phyloP scores from a whole-genome alignment of 1,140 invertebrate genomes.

The Conus betulinus region DNA sequence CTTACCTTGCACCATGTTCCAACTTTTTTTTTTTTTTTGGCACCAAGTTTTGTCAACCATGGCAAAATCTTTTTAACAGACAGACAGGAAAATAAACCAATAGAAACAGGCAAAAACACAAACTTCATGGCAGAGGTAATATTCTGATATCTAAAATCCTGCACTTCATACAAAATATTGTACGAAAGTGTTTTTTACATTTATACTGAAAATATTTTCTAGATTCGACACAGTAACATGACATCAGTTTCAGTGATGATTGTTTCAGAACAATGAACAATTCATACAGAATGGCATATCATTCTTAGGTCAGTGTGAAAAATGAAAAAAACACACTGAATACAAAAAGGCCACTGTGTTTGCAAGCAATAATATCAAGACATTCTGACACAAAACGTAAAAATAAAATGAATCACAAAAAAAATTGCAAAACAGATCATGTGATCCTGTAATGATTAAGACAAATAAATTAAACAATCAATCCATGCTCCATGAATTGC shows the following conservation, averaged over 20 bases:
- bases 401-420: neutral
- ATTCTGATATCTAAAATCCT: too few relatives aligned
- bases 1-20: too few relatives aligned
- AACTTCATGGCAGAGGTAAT: too few relatives aligned
- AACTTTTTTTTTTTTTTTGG: too few relatives aligned
- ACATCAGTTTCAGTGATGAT: neutral
- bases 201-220: neutral
- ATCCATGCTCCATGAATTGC: neutral
- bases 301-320: neutral
- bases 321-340: conserved; percentile 7
- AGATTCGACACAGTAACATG: neutral
- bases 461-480: neutral
- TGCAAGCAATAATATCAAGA: neutral
- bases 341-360: neutral
- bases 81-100: too few relatives aligned
- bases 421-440: neutral
- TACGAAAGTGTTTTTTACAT: neutral
- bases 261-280: neutral
- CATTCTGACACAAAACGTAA: neutral
- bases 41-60: too few relatives aligned
- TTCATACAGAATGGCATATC: neutral
- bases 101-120: too few relatives aligned
- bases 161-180: too few relatives aligned
- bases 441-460: neutral
- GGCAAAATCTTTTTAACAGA: too few relatives aligned